These are phyloP conservation scores for Platypus cylindrus DNA, from an alignment of 2,888 invertebrate species.

Conservation along the genomic window DNA sequence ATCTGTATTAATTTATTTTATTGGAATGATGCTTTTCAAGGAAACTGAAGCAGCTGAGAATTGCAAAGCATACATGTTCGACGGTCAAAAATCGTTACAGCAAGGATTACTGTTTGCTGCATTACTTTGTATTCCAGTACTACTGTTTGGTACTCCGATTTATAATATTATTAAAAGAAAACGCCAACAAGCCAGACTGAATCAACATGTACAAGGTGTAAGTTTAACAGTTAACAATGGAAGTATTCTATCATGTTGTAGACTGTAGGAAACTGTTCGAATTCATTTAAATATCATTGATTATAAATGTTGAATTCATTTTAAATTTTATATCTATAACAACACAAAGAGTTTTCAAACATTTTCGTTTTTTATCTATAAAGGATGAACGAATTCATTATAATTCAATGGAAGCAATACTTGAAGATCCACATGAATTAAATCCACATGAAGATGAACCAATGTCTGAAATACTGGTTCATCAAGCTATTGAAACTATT, in stretches of 20 bases:
- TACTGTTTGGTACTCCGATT: constrained; percentile 71
- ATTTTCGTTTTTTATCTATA: no score
- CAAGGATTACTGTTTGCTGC: constrained; percentile 49
- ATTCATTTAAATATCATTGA: no score
- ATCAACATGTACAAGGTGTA: constrained; percentile 3
- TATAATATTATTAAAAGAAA: constrained; percentile 36
- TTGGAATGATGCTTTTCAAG: constrained; percentile 62
- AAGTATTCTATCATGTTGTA: not conserved
- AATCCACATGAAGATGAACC: constrained; percentile 38
- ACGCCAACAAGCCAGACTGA: constrained; percentile 1
- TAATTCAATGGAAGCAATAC: no score
- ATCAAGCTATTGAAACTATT: constrained; percentile 91
- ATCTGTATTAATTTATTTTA: constrained; percentile 64
- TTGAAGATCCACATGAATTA: no score
- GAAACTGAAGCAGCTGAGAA: constrained; percentile 23
- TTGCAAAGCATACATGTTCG: constrained; percentile 47
- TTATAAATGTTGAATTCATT: no score
- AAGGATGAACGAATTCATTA: no score
- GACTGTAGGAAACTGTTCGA: no score
- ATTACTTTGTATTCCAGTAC: constrained; percentile 58
- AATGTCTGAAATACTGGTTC: constrained; percentile 81
- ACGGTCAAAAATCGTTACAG: constrained; percentile 48
- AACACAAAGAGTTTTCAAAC: no score
- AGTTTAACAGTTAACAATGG: not conserved
- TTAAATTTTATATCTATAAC: no score